A percentile compares a stretch with the other conserved stretches of the same genome.
Evolutionary conservation across 2,797 vertebrate species (phyloP).

Genomic region (Myioborus melanocephalus): DNA sequence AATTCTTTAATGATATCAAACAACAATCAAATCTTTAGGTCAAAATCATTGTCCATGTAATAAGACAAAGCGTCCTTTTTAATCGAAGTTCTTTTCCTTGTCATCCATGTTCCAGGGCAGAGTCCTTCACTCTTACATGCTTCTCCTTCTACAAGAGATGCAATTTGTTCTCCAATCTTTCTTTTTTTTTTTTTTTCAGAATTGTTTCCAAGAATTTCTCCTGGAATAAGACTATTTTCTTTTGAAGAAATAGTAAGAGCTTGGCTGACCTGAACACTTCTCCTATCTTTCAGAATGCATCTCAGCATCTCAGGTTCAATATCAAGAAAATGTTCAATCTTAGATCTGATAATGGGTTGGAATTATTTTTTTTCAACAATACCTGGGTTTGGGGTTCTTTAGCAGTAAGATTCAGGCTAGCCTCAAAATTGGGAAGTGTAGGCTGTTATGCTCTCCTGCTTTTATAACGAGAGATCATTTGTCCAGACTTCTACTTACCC

Average conservation of each 20-base stretch:
- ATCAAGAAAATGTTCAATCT: background rate
- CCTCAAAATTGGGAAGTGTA: background rate
- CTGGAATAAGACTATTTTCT: background rate
- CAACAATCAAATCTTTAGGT: conserved; percentile 5
- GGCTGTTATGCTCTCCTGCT: background rate
- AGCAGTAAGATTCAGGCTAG: background rate
- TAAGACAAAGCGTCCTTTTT: background rate
- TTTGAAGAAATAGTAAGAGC: background rate
- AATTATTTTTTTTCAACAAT: background rate
- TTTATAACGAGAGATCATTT: background rate
- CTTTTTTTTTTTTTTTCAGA: background rate
- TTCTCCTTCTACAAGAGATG: background rate
- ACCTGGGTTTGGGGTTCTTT: background rate
- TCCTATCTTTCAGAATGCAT: background rate
- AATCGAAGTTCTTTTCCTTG: background rate
- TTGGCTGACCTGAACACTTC: background rate
- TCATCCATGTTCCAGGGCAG: background rate
- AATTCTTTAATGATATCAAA: conserved; percentile 16
- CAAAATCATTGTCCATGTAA: conserved; percentile 15
- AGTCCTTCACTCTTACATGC: background rate
- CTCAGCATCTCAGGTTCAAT: background rate
- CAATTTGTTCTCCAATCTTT: background rate
- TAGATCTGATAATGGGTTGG: background rate
- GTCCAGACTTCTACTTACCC: background rate
- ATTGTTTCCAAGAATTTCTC: background rate